Percentiles rank a stretch among this genome's conserved stretches.
Conservation (phyloP, 1,140 invertebrate species). For the Drosophila sp. region DNA sequence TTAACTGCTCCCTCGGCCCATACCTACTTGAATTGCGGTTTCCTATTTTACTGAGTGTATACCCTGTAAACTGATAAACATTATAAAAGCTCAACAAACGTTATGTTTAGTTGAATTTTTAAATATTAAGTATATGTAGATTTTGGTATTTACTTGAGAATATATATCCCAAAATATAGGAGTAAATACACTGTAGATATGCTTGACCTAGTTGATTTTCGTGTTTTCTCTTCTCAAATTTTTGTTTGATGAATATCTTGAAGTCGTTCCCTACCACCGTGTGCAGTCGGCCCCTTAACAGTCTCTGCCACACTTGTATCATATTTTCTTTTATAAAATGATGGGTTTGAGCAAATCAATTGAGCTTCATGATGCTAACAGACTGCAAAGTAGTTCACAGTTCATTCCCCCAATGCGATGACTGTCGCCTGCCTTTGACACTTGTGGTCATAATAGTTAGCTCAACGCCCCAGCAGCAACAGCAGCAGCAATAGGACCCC, state of each 20-base stretch:
- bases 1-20: conserved; percentile 24
- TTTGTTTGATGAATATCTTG: not conserved
- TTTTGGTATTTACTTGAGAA: too few relatives aligned
- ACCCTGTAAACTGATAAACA: too few relatives aligned
- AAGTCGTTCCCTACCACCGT: not conserved
- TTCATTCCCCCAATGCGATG: conserved; percentile 66
- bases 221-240: not conserved
- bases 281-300: not conserved
- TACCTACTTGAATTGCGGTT: conserved; percentile 57
- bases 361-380: conserved; percentile 61
- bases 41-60: conserved; percentile 15
- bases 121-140: too few relatives aligned
- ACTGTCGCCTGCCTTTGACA: conserved; percentile 70
- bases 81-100: too few relatives aligned
- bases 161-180: too few relatives aligned
- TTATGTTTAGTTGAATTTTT: too few relatives aligned
- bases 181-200: too few relatives aligned
- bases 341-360: conserved; percentile 73
- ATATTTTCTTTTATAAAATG: conserved; percentile 18
- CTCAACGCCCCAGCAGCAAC: conserved; percentile 27
- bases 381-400: conserved; percentile 71
- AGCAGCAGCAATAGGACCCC: conserved; percentile 36
- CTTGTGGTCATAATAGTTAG: conserved; percentile 72
- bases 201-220: not conserved
- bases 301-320: conserved; percentile 4